These are phyloP conservation scores for Panonychus citri DNA, from an alignment of 1,140 invertebrate genomes.

Conservation along the genomic window DNA sequence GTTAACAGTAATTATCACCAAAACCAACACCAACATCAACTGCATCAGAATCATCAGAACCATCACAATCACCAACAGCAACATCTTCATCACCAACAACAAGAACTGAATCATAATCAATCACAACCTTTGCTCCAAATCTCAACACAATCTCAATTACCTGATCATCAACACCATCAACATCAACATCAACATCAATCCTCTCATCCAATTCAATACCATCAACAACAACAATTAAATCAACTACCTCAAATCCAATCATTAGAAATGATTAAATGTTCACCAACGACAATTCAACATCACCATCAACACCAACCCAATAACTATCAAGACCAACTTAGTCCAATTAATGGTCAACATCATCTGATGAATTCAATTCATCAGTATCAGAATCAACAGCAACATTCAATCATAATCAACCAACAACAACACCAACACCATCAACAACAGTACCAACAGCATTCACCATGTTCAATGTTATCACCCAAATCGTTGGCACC, in stretches of 20 bases:
- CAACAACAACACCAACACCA: too few species aligned
- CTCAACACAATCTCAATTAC: background rate
- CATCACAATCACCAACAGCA: background rate
- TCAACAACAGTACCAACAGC: too few species aligned
- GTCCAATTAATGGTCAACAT: background rate
- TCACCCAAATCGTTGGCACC: too few species aligned
- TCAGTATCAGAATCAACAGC: too few species aligned
- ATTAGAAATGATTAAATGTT: too few species aligned
- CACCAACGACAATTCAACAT: too few species aligned
- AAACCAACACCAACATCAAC: background rate
- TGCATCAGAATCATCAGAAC: background rate
- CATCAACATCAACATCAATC: background rate
- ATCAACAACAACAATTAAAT: background rate
- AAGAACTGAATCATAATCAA: background rate
- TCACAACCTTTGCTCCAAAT: background rate
- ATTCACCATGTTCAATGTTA: too few species aligned
- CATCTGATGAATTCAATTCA: too few species aligned
- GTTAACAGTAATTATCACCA: too few species aligned
- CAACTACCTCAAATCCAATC: background rate
- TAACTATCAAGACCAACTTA: background rate
- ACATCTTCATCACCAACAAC: background rate
- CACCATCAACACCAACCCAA: too few species aligned
- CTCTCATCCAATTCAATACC: too few species aligned
- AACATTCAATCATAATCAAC: too few species aligned
- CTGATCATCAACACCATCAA: background rate